A percentile compares a stretch with the other conserved stretches of the same genome.
Conservation (phyloP, 2,888 invertebrate species). For the Tupiocoris notatus region DNA sequence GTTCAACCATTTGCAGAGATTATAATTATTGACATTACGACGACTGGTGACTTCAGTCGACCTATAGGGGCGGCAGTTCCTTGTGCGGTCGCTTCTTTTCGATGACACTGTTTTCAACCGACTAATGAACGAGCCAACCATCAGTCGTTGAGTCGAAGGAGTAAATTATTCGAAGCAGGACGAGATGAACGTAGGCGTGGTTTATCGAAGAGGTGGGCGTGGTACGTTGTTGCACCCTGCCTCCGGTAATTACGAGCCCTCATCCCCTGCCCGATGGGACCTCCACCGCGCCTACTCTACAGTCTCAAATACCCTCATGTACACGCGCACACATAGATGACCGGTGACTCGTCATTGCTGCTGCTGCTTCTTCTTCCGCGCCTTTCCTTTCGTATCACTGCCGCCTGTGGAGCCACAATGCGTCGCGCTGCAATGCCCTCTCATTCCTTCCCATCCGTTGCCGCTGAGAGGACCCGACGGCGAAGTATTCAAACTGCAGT, state of each 20-base stretch:
- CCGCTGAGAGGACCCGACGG: neutral
- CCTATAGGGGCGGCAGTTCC: no score
- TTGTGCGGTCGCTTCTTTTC: no score
- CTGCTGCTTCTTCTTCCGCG: neutral
- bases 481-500: neutral
- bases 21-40: no score
- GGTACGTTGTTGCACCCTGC: conserved; percentile 31
- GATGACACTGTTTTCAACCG: neutral
- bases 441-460: neutral
- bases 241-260: conserved; percentile 31
- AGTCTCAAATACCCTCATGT: neutral
- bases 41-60: no score
- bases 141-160: neutral
- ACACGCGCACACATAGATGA: neutral
- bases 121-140: neutral
- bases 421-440: neutral
- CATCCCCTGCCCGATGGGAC: no score
- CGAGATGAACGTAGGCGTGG: conserved; percentile 23
- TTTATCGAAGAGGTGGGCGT: conserved; percentile 27
- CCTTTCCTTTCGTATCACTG: neutral
- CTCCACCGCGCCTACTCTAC: neutral
- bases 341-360: neutral
- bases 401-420: neutral
- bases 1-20: no score
- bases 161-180: neutral